Conservation (phyloP, 1,140 invertebrate genomes). For the Danaus melanippus region DNA sequence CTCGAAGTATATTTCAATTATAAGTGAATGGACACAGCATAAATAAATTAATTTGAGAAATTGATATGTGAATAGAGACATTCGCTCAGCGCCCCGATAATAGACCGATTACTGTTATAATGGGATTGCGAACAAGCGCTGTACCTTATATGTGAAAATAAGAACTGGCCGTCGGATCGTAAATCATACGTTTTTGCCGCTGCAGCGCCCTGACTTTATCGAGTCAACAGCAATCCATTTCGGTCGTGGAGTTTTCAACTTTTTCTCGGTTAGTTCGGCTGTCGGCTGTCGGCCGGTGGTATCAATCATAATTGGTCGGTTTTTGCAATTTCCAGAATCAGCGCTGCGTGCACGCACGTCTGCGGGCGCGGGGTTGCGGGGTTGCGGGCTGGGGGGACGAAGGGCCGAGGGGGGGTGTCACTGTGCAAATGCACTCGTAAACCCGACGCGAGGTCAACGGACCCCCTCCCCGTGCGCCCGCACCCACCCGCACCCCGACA, state of each 20-base stretch:
- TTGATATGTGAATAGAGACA: conserved; percentile 19
- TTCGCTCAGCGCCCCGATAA: conserved; percentile 18
- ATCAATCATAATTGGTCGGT: conserved; percentile 62
- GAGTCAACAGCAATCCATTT: conserved; percentile 35
- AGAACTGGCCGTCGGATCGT: conserved; percentile 13
- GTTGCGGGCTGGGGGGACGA: conserved; percentile 9
- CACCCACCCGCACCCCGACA: conserved; percentile 29
- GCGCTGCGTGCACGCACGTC: conserved; percentile 54
- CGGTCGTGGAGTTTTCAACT: conserved; percentile 34
- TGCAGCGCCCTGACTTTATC: conserved; percentile 28
- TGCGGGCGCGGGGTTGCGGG: conserved; percentile 13
- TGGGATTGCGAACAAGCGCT: conserved; percentile 17
- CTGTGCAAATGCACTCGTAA: conserved; percentile 67
- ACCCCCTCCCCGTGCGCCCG: conserved; percentile 35
- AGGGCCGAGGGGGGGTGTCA: conserved; percentile 40
- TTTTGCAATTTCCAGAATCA: conserved; percentile 55
- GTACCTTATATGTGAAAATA: conserved; percentile 19
- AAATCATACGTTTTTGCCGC: conserved; percentile 37
- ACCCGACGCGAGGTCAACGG: conserved; percentile 56
- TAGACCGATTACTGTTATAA: conserved; percentile 22
- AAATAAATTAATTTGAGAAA: conserved; percentile 6
- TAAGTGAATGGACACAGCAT: background rate
- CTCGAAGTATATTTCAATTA: background rate
- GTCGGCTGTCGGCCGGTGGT: conserved; percentile 29
- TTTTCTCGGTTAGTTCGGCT: conserved; percentile 26